Percentiles rank a stretch among this genome's conserved stretches.
These are phyloP conservation scores for Eledona agricola DNA, from an alignment of 2,888 invertebrate genomes.

Conservation along the genomic window DNA sequence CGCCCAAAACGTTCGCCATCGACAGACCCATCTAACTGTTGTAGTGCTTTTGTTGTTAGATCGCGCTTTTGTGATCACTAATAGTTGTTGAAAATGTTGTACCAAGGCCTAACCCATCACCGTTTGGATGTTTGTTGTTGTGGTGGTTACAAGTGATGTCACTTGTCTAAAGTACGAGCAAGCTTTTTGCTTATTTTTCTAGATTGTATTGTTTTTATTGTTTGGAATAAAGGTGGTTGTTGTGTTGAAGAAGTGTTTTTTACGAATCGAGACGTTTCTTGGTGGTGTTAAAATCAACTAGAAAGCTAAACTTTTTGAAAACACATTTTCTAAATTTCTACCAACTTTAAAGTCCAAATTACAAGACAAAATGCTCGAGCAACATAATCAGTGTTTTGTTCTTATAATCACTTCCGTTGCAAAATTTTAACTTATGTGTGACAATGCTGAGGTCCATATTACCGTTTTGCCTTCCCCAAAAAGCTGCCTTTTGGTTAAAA, in stretches of 20 bases:
- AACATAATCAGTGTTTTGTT: background rate
- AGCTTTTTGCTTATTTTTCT: conserved; percentile 27
- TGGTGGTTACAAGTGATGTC: conserved; percentile 20
- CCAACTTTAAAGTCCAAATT: too few relatives aligned
- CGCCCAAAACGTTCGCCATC: conserved; percentile 67
- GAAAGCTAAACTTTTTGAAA: too few relatives aligned
- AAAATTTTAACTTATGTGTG: too few relatives aligned
- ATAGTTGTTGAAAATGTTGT: conserved; percentile 8
- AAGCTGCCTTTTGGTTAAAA: too few relatives aligned
- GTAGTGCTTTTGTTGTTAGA: conserved; percentile 16
- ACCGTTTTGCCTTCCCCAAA: too few relatives aligned
- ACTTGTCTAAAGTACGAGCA: conserved; percentile 13
- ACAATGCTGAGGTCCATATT: too few relatives aligned
- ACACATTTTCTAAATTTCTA: too few relatives aligned
- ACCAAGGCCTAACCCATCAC: conserved; percentile 7
- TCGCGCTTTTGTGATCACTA: conserved; percentile 17
- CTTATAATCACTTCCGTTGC: background rate
- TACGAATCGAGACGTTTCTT: conserved; percentile 1
- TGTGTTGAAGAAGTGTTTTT: conserved; percentile 23
- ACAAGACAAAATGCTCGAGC: too few relatives aligned
- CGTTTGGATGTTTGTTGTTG: conserved; percentile 20
- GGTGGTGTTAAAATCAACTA: too few relatives aligned
- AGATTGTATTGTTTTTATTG: conserved; percentile 28
- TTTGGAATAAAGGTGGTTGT: conserved; percentile 36
- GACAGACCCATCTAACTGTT: conserved; percentile 65